Percentiles rank a stretch among this genome's conserved stretches.
Conservation (phyloP, 2,888 invertebrate genomes). For the Xestobium rufovillosum region DNA sequence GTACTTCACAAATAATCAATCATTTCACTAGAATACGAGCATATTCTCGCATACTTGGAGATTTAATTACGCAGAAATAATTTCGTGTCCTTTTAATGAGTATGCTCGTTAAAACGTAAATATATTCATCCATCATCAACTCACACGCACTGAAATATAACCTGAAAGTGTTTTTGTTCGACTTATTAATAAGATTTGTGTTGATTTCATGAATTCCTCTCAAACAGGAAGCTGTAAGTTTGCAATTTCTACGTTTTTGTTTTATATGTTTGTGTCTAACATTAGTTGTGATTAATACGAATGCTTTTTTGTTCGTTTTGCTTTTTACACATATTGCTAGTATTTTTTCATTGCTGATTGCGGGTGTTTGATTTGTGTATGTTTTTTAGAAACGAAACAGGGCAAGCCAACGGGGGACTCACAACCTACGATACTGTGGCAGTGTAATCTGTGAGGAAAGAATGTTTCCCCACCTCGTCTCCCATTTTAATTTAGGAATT, state of each 20-base stretch:
- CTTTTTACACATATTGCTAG: conserved; percentile 9
- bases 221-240: conserved; percentile 74
- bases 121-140: no score
- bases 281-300: conserved; percentile 10
- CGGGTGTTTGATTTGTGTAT: conserved; percentile 17
- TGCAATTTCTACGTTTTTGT: conserved; percentile 28
- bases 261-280: conserved; percentile 26
- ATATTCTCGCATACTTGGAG: no score
- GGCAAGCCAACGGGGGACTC: conserved; percentile 82
- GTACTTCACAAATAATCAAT: no score
- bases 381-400: conserved; percentile 84
- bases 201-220: conserved; percentile 46
- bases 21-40: no score
- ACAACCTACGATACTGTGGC: conserved; percentile 98
- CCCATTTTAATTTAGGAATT: conserved; percentile 6
- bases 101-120: no score
- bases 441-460: conserved; percentile 81
- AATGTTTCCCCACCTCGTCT: conserved; percentile 11
- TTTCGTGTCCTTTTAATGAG: no score
- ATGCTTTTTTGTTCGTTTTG: conserved; percentile 10
- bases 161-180: no score
- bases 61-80: no score
- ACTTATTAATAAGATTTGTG: conserved; percentile 8
- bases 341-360: conserved; percentile 14
- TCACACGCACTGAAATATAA: no score